Evolutionary conservation across 2,113 vertebrate species (phyloP).

Genomic region (Plecotus auritus): DNA sequence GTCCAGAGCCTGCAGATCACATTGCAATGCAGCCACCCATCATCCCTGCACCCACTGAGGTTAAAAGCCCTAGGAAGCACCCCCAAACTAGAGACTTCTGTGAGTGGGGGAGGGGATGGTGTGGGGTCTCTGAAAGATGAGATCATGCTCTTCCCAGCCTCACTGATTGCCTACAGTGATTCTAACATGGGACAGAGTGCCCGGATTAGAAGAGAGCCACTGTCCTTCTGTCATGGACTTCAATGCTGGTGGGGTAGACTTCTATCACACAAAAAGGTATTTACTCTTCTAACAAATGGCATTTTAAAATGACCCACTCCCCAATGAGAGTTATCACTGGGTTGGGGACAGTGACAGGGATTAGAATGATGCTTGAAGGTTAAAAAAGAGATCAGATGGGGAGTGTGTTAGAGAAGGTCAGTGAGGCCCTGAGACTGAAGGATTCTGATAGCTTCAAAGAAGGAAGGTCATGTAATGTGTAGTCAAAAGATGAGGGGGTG

Average conservation of each 20-base stretch:
- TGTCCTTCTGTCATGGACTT: not conserved
- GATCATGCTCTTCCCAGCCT: not conserved
- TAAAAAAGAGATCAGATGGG: not conserved
- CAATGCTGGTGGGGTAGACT: not conserved
- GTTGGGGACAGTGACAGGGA: not conserved
- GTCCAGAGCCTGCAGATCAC: not conserved
- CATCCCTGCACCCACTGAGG: accelerated
- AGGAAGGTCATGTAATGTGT: not conserved
- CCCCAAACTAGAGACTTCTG: not conserved
- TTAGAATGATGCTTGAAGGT: not conserved
- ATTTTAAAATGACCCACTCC: not conserved
- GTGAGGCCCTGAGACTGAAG: not conserved
- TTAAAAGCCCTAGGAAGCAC: not conserved
- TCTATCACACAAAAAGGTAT: not conserved
- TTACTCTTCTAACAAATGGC: not conserved
- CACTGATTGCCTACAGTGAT: not conserved
- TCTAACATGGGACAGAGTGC: not conserved
- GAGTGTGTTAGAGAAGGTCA: not conserved
- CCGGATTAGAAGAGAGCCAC: not conserved
- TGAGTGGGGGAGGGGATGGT: too few relatives aligned
- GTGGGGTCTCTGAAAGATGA: not conserved
- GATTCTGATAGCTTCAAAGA: not conserved
- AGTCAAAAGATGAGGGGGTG: not conserved
- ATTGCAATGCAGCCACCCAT: not conserved
- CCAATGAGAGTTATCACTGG: not conserved